Percentiles rank a stretch among this genome's conserved stretches.
phyloP scores from a whole-genome alignment of 2,888 invertebrate genomes.

The Melanostoma mellinum region DNA sequence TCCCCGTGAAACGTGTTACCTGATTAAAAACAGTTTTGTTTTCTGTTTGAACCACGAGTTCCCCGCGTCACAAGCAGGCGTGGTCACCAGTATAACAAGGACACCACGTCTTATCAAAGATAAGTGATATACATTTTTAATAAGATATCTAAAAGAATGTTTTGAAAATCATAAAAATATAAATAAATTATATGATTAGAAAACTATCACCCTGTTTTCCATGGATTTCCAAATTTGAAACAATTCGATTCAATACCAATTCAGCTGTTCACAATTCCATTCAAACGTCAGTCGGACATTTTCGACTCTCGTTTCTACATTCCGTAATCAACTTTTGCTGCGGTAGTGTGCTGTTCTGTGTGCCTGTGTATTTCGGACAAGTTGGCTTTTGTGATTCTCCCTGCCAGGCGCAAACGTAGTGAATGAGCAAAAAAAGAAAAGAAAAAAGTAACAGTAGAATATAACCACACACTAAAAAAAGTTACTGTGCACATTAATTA shows the following conservation, averaged over 20 bases:
- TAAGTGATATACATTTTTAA: no score
- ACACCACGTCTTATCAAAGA: no score
- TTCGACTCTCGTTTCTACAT: constrained; percentile 59
- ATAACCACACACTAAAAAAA: constrained; percentile 42
- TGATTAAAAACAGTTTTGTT: no score
- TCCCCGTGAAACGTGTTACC: no score
- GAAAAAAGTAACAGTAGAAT: constrained; percentile 33
- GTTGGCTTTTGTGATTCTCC: constrained; percentile 68
- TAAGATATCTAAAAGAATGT: no score
- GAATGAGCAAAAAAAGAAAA: constrained; percentile 27
- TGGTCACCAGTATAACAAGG: no score
- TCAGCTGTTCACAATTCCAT: constrained; percentile 10
- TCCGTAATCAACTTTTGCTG: constrained; percentile 63
- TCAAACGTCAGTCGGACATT: constrained; percentile 45
- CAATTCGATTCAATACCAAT: constrained; percentile 17
- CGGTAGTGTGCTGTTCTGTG: constrained; percentile 39
- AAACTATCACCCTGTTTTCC: constrained; percentile 1
- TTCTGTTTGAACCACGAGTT: no score
- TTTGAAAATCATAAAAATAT: no score
- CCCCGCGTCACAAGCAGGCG: no score
- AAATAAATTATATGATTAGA: no score
- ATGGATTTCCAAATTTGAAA: background rate
- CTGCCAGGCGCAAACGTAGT: constrained; percentile 70
- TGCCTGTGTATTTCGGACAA: constrained; percentile 57
- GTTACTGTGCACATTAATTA: constrained; percentile 59